A percentile compares a stretch with the other conserved stretches of the same genome.
Conservation (phyloP, 2,113 vertebrate genomes). For the Cariama cristata region DNA sequence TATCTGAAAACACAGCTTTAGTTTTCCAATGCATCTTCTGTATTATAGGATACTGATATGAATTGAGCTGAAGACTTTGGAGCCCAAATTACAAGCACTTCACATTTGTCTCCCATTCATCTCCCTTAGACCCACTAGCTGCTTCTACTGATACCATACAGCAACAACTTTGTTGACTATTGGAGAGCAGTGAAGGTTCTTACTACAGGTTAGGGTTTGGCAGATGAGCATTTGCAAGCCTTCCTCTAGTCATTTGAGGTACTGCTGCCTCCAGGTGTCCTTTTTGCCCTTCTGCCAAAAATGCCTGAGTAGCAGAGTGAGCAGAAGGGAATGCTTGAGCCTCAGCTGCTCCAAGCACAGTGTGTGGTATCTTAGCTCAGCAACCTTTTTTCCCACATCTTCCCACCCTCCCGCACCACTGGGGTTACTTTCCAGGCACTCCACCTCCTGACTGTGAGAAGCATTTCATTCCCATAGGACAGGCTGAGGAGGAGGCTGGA, state of each 20-base stretch:
- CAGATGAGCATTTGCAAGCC: conserved; percentile 31
- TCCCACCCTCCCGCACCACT: background rate
- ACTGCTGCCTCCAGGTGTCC: conserved; percentile 62
- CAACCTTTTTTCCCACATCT: background rate
- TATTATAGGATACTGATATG: background rate
- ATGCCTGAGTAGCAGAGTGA: background rate
- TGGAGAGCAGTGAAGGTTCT: conserved; percentile 18
- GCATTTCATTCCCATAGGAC: background rate
- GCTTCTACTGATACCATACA: conserved; percentile 26
- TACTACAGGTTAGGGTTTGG: conserved; percentile 8
- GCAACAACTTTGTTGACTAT: conserved; percentile 2
- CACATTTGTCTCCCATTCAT: background rate
- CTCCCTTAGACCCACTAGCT: conserved; percentile 23
- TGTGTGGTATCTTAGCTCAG: background rate
- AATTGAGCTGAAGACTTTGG: conserved; percentile 1
- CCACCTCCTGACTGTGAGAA: background rate
- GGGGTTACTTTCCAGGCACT: background rate
- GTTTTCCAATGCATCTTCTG: conserved; percentile 12
- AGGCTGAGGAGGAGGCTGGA: background rate
- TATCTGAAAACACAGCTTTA: conserved; percentile 33
- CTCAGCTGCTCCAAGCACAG: background rate
- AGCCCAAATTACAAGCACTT: conserved; percentile 9
- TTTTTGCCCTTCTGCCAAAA: conserved; percentile 57
- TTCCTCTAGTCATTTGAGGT: conserved; percentile 24
- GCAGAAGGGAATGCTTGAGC: conserved; percentile 16